phyloP scores from a whole-genome alignment of 2,113 vertebrate genomes.

The Hucho hucho region DNA sequence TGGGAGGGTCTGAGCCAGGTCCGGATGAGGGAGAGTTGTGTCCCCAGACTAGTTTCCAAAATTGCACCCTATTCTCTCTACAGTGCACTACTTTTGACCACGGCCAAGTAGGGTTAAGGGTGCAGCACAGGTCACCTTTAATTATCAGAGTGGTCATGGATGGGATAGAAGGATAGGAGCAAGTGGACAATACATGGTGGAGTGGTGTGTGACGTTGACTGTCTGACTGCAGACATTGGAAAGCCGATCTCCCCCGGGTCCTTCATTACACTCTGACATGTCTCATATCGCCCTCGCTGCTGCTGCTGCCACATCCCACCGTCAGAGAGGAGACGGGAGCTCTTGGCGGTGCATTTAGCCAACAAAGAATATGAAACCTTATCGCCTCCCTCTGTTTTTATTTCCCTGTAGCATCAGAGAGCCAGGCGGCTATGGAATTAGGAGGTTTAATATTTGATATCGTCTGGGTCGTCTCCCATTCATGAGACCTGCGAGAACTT shows the following conservation, averaged over 20 bases:
- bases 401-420: constrained; percentile 56
- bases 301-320: too few relatives aligned
- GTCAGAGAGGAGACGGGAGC: constrained; percentile 16
- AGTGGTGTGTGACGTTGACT: neutral
- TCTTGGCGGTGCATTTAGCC: constrained; percentile 54
- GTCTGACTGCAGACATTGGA: constrained; percentile 29
- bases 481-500: constrained; percentile 35
- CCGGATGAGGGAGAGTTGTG: constrained; percentile 22
- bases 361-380: constrained; percentile 71
- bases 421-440: constrained; percentile 48
- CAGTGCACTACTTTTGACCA: too few relatives aligned
- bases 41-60: too few relatives aligned
- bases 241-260: neutral
- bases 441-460: constrained; percentile 57
- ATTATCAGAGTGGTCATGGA: constrained; percentile 42
- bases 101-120: too few relatives aligned
- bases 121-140: constrained; percentile 38
- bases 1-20: neutral
- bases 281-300: constrained; percentile 29
- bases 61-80: too few relatives aligned
- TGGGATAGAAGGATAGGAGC: neutral
- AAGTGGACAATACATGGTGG: neutral
- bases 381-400: constrained; percentile 48
- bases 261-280: constrained; percentile 6
- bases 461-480: constrained; percentile 19